Percentiles rank a stretch among this genome's conserved stretches.
phyloP scores from a whole-genome alignment of 2,113 vertebrate species.

The Alethe castanea region DNA sequence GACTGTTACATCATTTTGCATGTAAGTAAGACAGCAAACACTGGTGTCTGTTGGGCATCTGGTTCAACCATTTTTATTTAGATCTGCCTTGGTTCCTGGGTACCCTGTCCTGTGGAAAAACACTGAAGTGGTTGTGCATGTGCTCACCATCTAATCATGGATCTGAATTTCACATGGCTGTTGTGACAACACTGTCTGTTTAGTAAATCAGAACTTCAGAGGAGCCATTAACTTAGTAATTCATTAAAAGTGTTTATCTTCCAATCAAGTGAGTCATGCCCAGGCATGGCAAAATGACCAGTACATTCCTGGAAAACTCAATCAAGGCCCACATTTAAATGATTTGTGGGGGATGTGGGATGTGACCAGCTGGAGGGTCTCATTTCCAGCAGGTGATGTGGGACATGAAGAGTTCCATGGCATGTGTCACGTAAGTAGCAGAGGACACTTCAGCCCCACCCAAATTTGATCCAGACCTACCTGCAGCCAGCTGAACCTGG shows the following conservation, averaged over 20 bases:
- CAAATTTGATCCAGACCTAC: not conserved
- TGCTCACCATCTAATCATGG: not conserved
- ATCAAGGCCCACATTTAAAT: not conserved
- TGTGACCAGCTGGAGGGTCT: not conserved
- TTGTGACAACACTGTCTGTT: not conserved
- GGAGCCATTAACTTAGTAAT: not conserved
- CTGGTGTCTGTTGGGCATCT: not conserved
- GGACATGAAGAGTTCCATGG: not conserved
- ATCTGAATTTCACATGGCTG: not conserved
- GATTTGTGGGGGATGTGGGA: not conserved
- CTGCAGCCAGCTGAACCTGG: not conserved
- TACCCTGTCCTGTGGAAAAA: not conserved
- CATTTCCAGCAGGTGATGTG: not conserved
- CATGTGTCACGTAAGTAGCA: not conserved
- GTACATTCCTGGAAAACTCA: not conserved
- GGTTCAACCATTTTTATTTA: not conserved
- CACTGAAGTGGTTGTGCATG: not conserved
- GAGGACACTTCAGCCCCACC: not conserved
- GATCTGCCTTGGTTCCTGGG: not conserved
- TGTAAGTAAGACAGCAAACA: slow-evolving; percentile 69
- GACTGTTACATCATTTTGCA: slow-evolving; percentile 86
- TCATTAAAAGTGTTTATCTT: not conserved
- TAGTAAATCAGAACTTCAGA: not conserved
- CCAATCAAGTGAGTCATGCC: not conserved
- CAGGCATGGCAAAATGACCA: not conserved